These are phyloP conservation scores for Urosaurus nigricauda DNA, from an alignment of 2,797 vertebrate species.

Conservation along the genomic window DNA sequence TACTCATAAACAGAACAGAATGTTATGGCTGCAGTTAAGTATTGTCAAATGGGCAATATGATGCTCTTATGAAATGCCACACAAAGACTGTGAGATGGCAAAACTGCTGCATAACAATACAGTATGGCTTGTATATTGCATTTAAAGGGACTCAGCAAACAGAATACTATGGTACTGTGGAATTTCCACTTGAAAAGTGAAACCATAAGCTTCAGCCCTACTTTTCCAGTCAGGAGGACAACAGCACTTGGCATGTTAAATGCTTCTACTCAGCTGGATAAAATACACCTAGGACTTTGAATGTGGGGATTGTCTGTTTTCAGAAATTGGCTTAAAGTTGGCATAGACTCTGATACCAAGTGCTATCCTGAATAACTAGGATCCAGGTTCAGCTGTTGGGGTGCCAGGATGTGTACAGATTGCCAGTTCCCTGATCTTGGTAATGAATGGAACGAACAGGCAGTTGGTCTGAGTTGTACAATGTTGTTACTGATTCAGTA, in stretches of 20 bases:
- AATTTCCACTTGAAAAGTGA: conserved; percentile 2
- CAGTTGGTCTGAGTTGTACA: too few relatives aligned
- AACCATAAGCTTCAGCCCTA: background rate
- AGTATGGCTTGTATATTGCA: background rate
- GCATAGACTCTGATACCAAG: background rate
- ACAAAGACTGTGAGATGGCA: background rate
- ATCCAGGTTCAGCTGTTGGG: background rate
- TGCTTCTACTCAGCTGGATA: background rate
- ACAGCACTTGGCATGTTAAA: background rate
- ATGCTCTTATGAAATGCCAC: background rate
- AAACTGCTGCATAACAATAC: background rate
- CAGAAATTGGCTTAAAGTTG: background rate
- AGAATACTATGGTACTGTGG: background rate
- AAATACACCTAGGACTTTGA: background rate
- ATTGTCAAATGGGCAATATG: background rate
- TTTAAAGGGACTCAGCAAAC: background rate
- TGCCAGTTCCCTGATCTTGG: background rate
- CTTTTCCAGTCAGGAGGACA: background rate
- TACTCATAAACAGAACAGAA: background rate
- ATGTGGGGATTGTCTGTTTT: background rate
- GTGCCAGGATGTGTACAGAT: background rate
- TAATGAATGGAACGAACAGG: background rate
- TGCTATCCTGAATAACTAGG: background rate
- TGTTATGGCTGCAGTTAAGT: background rate
- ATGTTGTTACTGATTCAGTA: background rate